Base-by-base conservation (phyloP, 2,888 invertebrate genomes). In the Ochlodes sylvanus region DNA sequence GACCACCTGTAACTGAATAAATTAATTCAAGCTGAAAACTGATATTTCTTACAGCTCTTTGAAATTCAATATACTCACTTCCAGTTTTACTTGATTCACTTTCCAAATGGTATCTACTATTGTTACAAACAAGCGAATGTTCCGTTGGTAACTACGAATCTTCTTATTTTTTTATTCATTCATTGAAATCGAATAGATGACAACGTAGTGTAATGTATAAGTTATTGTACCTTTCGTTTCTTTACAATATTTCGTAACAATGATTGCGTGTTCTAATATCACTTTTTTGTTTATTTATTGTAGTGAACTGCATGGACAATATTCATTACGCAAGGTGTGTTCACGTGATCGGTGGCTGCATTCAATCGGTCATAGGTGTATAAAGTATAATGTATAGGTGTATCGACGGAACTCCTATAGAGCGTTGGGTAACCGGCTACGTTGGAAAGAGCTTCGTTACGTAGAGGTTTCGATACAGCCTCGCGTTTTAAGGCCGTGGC, bases 401-500 rank as follows among this genome's bases (percentile, higher is more conserved):
- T 90, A 92, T 90, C 86, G 89, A 86, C 86, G 83, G 87, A 91
- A 87, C 89, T 83, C 80, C 83, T 90, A 90, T 91, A 85, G 83
- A 81, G 84, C 85, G 85, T 92, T 92, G 91, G 85, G 92, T 92
- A 92, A 92, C 88, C 84, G 78, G 75, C 65, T 38, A 57, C 57
- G 50, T 41, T 90, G 87, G 91, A 90, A 91, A 91, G 90, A 92
- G 90, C 88, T 89, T 87, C 87, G 88, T 92, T 92, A 90, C 91
- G 91, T 91, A 88, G 87, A 89, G 82, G 90, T 92, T 92, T 92
- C 90, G 87, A 92, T 92, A 91, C 90, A 92, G 88, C 91, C 92
- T 92, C 92, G 92, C 61, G 85, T 85, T 84, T 87, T 92, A 90
- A 92, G 92, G 92, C 92, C 92, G 92, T 86, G 88, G 89, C 88